Conservation (phyloP, 64 coral and sea anemone genomes). For the Trachythela sp. region DNA sequence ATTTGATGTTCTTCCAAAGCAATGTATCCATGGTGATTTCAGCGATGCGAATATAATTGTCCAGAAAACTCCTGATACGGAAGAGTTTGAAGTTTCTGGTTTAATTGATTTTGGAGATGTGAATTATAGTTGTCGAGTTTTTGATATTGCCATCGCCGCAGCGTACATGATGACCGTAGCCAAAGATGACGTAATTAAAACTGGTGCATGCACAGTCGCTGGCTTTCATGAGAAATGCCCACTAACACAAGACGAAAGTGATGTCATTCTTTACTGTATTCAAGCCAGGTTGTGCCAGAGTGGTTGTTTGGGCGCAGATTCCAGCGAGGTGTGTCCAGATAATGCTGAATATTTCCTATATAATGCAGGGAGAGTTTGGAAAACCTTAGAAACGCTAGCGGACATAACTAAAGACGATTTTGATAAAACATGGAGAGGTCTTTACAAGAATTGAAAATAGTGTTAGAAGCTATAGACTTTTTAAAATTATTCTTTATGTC, state of each 20-base stretch:
- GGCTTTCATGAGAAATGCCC: not conserved
- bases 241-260: not conserved
- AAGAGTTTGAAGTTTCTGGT: not conserved
- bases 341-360: conserved; percentile 4
- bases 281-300: not conserved
- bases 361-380: not conserved
- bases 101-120: conserved; percentile 23
- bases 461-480: too few species aligned
- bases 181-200: not conserved
- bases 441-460: not conserved
- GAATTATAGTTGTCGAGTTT: not conserved
- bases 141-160: not conserved
- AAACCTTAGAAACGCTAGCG: not conserved
- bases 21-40: conserved; percentile 15
- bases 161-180: not conserved
- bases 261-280: not conserved
- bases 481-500: too few species aligned
- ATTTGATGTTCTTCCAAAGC: conserved; percentile 6
- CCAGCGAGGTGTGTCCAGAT: not conserved
- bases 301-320: not conserved
- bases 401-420: not conserved
- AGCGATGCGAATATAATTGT: not conserved
- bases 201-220: not conserved
- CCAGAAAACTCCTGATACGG: not conserved
- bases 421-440: not conserved